Percentiles rank a stretch among this genome's conserved stretches.
phyloP scores from a whole-genome alignment of 2,113 vertebrate genomes.

The Lutjanus erythropterus region DNA sequence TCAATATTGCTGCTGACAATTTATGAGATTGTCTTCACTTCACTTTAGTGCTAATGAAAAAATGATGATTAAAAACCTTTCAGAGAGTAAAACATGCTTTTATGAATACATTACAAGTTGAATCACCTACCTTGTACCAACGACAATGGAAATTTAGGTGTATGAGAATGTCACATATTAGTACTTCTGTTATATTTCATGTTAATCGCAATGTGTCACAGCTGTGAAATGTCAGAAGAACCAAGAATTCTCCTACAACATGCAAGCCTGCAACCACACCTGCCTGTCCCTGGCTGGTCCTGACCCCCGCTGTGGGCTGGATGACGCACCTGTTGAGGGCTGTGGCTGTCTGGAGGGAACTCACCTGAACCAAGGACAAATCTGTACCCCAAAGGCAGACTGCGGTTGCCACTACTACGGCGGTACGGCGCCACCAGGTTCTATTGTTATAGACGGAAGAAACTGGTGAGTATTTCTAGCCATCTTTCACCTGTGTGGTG shows the following conservation, averaged over 20 bases:
- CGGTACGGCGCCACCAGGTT: slow-evolving; percentile 44
- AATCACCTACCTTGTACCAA: too few species aligned
- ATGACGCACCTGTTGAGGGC: slow-evolving; percentile 76
- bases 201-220: slow-evolving; percentile 39
- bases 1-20: background rate
- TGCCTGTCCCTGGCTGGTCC: slow-evolving; percentile 73
- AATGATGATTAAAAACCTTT: background rate
- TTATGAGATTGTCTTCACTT: background rate
- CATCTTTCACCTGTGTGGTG: background rate
- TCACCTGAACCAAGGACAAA: slow-evolving; percentile 58
- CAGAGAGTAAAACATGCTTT: too few species aligned
- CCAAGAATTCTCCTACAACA: slow-evolving; percentile 73
- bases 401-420: slow-evolving; percentile 69
- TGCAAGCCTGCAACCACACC: slow-evolving; percentile 76
- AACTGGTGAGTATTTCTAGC: slow-evolving; percentile 69
- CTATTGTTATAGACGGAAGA: slow-evolving; percentile 67
- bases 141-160: too few species aligned
- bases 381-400: slow-evolving; percentile 63
- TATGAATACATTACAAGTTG: too few species aligned
- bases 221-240: slow-evolving; percentile 73
- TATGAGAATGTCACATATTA: too few species aligned
- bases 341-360: slow-evolving; percentile 80
- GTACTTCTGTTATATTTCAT: background rate
- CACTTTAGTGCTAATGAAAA: background rate
- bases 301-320: slow-evolving; percentile 72